Percentiles rank a stretch among this genome's conserved stretches.
Conservation (phyloP, 1,140 invertebrate genomes). For the Bactericera cockerelli region DNA sequence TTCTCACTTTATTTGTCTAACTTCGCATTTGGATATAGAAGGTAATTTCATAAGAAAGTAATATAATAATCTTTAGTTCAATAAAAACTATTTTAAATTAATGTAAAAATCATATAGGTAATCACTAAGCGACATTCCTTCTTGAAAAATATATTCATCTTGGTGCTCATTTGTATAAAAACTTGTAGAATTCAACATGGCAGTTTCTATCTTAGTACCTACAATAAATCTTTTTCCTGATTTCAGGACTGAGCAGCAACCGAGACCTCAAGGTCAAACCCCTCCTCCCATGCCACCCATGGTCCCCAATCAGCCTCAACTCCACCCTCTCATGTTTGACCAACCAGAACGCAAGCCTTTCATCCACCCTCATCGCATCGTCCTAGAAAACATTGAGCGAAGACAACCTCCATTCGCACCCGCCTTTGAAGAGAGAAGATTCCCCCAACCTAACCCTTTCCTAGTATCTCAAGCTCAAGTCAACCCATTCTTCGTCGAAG, state of each 20-base stretch:
- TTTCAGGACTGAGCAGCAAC: background rate
- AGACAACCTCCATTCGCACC: background rate
- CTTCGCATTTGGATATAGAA: no score
- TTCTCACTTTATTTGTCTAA: no score
- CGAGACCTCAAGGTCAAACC: background rate
- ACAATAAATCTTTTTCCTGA: no score
- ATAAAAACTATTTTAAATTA: no score
- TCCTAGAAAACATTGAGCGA: background rate
- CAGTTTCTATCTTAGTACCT: no score
- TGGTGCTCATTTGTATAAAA: no score
- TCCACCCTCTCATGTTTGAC: background rate
- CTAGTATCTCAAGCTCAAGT: background rate
- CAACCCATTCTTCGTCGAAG: background rate
- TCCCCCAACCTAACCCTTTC: conserved; percentile 1
- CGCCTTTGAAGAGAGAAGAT: conserved; percentile 2
- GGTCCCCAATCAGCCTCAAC: background rate
- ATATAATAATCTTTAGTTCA: no score
- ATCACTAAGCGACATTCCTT: no score
- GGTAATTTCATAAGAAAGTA: no score
- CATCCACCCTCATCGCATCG: background rate
- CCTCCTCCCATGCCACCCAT: background rate
- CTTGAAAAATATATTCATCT: no score
- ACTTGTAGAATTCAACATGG: no score
- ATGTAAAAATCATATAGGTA: no score
- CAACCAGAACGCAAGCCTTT: conserved; percentile 5